Conservation (phyloP, 2,797 vertebrate genomes). For the Gorsachius magnificus region DNA sequence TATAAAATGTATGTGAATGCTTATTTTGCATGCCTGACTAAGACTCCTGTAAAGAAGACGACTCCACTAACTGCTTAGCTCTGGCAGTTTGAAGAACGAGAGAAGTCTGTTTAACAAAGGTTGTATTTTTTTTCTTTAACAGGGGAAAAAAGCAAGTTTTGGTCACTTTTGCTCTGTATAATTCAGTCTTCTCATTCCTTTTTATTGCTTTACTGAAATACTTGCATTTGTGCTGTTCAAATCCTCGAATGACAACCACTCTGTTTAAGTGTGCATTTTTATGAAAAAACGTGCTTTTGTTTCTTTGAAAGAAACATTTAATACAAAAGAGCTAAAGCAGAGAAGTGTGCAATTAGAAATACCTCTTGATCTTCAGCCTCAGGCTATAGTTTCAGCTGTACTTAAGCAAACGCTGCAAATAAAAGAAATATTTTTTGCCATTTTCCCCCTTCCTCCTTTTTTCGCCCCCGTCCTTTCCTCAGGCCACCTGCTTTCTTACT, state of each 20-base stretch:
- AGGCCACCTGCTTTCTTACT: background rate
- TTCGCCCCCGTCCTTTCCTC: background rate
- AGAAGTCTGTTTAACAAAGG: background rate
- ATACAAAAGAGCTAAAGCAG: background rate
- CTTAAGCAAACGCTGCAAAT: background rate
- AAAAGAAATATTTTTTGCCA: background rate
- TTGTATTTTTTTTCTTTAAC: background rate
- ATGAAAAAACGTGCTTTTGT: background rate
- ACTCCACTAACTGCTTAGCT: background rate
- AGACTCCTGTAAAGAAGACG: background rate
- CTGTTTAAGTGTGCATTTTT: background rate
- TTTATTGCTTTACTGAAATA: background rate
- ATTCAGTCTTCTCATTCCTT: background rate
- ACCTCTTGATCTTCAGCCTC: background rate
- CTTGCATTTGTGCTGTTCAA: background rate
- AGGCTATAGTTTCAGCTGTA: background rate
- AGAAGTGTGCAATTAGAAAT: background rate
- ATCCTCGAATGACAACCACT: background rate
- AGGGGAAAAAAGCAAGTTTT: background rate
- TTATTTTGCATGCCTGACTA: background rate
- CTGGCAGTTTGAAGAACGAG: background rate
- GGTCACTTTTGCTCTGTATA: background rate
- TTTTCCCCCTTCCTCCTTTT: rapidly evolving
- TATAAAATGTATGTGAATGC: background rate
- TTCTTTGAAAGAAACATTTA: background rate